Evolutionary conservation across 2,113 vertebrate species (phyloP).

Genomic region (Piprites chloris): DNA sequence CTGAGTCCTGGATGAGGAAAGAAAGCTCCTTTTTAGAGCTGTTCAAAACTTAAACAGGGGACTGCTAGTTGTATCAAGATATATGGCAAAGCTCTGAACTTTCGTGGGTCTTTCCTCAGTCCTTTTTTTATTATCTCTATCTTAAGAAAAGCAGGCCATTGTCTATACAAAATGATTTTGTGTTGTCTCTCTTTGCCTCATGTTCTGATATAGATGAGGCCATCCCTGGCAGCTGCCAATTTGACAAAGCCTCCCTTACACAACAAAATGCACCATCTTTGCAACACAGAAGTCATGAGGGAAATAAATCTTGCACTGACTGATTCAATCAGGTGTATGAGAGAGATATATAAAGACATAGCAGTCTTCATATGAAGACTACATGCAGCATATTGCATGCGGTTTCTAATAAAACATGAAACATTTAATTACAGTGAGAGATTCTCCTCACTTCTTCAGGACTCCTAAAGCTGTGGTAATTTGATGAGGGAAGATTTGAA

Average conservation of each 20-base stretch:
- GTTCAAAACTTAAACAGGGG: neutral
- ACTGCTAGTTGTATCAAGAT: neutral
- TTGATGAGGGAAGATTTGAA: constrained; percentile 5
- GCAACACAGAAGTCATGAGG: neutral
- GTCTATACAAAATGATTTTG: neutral
- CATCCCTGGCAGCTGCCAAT: neutral
- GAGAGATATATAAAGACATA: neutral
- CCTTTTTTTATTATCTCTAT: neutral
- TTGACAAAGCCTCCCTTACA: neutral
- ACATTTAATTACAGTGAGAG: constrained; percentile 36
- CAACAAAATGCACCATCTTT: neutral
- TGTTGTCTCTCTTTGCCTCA: neutral
- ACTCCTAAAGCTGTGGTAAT: neutral
- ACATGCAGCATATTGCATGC: neutral
- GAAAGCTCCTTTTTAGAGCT: neutral
- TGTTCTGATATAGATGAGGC: neutral
- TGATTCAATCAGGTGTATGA: neutral
- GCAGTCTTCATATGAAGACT: neutral
- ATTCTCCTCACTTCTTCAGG: constrained; percentile 5
- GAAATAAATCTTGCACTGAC: neutral
- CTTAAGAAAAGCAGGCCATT: neutral
- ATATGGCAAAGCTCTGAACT: neutral
- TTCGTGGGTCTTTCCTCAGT: neutral
- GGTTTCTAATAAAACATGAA: constrained; percentile 40
- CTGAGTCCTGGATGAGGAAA: neutral